These are phyloP conservation scores for Lepidotrigona ventralis DNA, from an alignment of 1,140 invertebrate genomes.

Conservation along the genomic window DNA sequence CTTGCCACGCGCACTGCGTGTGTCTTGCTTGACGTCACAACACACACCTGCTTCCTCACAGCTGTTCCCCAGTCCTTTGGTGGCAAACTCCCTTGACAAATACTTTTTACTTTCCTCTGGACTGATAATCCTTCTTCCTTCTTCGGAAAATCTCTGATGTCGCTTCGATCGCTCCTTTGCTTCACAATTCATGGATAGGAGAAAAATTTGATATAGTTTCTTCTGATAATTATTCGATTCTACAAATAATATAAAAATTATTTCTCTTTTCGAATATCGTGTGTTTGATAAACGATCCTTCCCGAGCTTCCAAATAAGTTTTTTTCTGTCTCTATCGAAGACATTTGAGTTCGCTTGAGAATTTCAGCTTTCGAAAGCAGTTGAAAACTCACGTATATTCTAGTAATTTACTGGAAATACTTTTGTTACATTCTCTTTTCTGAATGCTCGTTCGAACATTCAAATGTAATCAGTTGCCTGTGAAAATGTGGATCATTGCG, in stretches of 20 bases:
- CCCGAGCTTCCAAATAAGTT: too few species aligned
- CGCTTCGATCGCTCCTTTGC: neutral
- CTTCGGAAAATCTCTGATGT: neutral
- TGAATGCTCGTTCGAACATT: neutral
- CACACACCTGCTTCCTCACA: conserved; percentile 73
- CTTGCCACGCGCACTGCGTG: conserved; percentile 74
- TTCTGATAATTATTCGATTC: neutral
- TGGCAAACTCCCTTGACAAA: conserved; percentile 53
- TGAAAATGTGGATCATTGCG: neutral
- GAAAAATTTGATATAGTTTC: too few species aligned
- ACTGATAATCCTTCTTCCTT: neutral
- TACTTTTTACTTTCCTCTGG: conserved; percentile 3
- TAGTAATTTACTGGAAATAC: too few species aligned
- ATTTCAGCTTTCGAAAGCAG: too few species aligned
- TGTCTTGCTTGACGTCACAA: conserved; percentile 74
- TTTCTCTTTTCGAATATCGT: too few species aligned
- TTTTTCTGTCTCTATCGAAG: too few species aligned
- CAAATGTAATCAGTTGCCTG: neutral
- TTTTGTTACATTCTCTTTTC: too few species aligned
- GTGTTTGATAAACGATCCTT: too few species aligned
- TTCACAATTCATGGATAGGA: too few species aligned
- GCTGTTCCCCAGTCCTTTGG: conserved; percentile 69
- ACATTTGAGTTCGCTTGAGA: too few species aligned
- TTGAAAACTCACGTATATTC: too few species aligned
- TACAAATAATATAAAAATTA: neutral